Conservation (phyloP, 2,888 invertebrate genomes). For the Eupithecia exiguata region DNA sequence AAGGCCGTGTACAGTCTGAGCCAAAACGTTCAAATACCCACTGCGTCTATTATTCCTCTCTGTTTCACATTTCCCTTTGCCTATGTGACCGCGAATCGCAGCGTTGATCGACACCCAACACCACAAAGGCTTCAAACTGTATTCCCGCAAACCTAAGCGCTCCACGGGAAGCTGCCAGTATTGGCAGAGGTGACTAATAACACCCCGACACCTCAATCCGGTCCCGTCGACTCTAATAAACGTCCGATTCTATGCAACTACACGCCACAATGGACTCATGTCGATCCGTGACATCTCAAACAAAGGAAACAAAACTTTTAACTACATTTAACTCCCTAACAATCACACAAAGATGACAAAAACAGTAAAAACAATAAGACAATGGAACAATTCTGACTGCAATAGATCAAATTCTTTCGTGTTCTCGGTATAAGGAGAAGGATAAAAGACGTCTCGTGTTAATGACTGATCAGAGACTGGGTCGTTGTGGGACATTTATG, state of each 20-base stretch:
- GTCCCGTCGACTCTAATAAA: slow-evolving; percentile 77
- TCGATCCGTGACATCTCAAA: slow-evolving; percentile 71
- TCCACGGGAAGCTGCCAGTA: slow-evolving; percentile 42
- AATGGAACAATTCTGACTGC: slow-evolving; percentile 58
- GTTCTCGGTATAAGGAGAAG: slow-evolving; percentile 67
- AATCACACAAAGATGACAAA: slow-evolving; percentile 73
- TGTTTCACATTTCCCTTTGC: slow-evolving; percentile 17
- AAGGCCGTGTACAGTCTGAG: not conserved
- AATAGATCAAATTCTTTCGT: slow-evolving; percentile 62
- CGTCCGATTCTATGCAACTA: slow-evolving; percentile 73
- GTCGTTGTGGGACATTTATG: slow-evolving; percentile 79
- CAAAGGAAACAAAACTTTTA: slow-evolving; percentile 72
- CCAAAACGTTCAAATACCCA: not conserved
- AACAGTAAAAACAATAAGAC: slow-evolving; percentile 73
- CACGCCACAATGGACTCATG: slow-evolving; percentile 58
- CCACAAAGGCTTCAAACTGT: slow-evolving; percentile 30
- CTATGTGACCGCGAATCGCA: slow-evolving; percentile 14
- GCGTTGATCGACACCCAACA: slow-evolving; percentile 30
- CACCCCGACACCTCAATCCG: slow-evolving; percentile 67
- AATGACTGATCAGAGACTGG: slow-evolving; percentile 70
- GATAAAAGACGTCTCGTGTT: slow-evolving; percentile 68
- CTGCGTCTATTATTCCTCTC: slow-evolving; percentile 13
- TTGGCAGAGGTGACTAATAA: slow-evolving; percentile 63
- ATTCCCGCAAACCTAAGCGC: slow-evolving; percentile 29
- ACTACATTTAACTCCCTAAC: slow-evolving; percentile 82